Conservation (phyloP, 2,888 invertebrate genomes). For the Drosophila nigricruria region DNA sequence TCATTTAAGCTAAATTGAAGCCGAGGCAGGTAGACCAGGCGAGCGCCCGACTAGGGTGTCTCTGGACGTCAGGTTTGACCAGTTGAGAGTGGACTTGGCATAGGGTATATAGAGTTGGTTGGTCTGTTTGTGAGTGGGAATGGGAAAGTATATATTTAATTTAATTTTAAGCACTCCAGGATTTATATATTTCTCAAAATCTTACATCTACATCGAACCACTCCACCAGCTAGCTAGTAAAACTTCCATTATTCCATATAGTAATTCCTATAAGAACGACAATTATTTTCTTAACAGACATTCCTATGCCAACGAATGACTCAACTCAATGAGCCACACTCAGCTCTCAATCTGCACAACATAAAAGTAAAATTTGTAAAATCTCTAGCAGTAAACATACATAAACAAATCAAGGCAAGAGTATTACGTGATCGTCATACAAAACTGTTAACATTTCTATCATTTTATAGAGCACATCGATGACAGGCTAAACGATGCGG, state of each 20-base stretch:
- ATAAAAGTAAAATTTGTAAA: not conserved
- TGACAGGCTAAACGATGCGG: constrained; percentile 63
- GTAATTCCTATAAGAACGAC: not conserved
- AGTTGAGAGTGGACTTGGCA: constrained; percentile 33
- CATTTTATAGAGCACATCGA: constrained; percentile 64
- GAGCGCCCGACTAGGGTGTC: constrained; percentile 19
- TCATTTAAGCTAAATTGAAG: constrained; percentile 72
- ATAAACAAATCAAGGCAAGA: not conserved
- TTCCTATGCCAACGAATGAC: not conserved
- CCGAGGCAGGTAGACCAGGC: constrained; percentile 6
- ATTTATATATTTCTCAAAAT: too few species aligned
- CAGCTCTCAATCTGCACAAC: not conserved
- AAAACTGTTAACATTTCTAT: not conserved
- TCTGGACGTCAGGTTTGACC: constrained; percentile 62
- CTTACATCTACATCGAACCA: not conserved
- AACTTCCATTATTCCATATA: too few species aligned
- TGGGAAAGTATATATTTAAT: not conserved
- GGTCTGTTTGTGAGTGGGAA: not conserved
- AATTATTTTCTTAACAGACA: not conserved
- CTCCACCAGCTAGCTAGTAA: too few species aligned
- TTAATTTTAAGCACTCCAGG: too few species aligned
- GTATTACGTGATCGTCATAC: constrained; percentile 4
- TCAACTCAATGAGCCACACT: not conserved
- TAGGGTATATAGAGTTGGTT: not conserved
- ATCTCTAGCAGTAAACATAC: not conserved